Conservation (phyloP, 2,113 vertebrate genomes). For the Python bivittatus region DNA sequence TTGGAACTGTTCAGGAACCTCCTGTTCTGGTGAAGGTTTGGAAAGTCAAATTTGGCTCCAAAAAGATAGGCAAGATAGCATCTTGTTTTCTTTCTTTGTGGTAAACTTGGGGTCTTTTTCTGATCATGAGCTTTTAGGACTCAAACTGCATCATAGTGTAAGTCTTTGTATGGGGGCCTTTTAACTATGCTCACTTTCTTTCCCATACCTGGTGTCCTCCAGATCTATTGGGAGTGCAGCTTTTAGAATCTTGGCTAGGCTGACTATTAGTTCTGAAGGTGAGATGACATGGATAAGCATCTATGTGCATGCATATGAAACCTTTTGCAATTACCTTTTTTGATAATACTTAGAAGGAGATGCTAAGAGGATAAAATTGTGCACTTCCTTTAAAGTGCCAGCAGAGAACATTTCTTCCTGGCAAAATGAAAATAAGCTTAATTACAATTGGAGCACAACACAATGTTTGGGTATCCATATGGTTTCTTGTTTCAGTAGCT, state of each 20-base stretch:
- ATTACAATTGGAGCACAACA: background rate
- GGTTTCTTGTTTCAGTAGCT: background rate
- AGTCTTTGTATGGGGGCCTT: background rate
- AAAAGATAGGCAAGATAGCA: no score
- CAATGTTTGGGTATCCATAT: background rate
- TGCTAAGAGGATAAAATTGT: background rate
- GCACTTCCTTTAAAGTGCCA: background rate
- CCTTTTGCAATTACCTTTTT: background rate
- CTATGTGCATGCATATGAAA: background rate
- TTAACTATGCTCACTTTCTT: background rate
- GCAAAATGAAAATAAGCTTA: background rate
- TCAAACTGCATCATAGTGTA: background rate
- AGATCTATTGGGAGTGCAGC: background rate
- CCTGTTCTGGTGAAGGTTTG: background rate
- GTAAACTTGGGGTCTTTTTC: background rate
- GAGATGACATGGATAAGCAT: background rate
- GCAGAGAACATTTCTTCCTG: background rate
- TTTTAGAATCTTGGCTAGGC: background rate
- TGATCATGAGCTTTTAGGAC: background rate
- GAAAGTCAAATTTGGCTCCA: background rate
- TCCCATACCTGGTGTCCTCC: background rate
- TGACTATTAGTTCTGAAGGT: background rate
- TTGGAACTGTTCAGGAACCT: background rate
- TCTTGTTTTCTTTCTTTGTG: background rate
- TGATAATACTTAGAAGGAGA: background rate